Base-by-base conservation (phyloP, 2,888 invertebrate species). In the Phortica magna region DNA sequence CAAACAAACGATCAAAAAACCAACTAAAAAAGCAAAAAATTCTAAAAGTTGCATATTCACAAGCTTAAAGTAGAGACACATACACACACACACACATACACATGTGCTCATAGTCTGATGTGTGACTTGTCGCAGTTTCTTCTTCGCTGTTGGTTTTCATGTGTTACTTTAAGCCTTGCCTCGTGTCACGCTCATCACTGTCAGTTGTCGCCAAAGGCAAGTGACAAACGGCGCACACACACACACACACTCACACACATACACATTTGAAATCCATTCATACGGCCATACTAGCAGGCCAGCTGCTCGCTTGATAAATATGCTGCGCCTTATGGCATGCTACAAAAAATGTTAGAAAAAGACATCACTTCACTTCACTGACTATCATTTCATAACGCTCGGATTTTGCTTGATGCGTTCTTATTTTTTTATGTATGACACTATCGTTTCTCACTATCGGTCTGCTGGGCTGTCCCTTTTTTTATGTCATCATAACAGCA, bases 121-220 rank as follows among this genome's bases (percentile, higher is more conserved):
- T 55, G 10, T 55, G 53, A 17, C 67, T 48, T 70, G 19, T 9
- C 70, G 70, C 48, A 48, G 10, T 70, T 64, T 31, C 31, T 4
- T 4, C 31, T 31, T 17, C 17, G 53, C 19, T 22, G 7, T 61
- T 61, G 48, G 22, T 55, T 71, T 10, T 7, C 19, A 67, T 12
- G 39, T 70, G 71, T 71, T 48, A 19, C 7, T 71, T 19, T 61
- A 61, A 22, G 17, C 61, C 22, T 17, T 10, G 22, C 22, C 19
- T 61, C 61, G 4, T 61, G 42, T 42, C 67, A 42, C 42, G 7
- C 41, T 67, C 42, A 42, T 68, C 67, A 67, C 67, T 74, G 74
- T 41, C 74, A 74, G 55, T 67, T 55, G 59, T 65, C 55, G 74
- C 74, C 55, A 39, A 22, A 48, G 65, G 67, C 74, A 10, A 17